A percentile compares a stretch with the other conserved stretches of the same genome.
These are phyloP conservation scores for Scaptomyza reducta DNA, from an alignment of 2,888 invertebrate species.

Conservation along the genomic window DNA sequence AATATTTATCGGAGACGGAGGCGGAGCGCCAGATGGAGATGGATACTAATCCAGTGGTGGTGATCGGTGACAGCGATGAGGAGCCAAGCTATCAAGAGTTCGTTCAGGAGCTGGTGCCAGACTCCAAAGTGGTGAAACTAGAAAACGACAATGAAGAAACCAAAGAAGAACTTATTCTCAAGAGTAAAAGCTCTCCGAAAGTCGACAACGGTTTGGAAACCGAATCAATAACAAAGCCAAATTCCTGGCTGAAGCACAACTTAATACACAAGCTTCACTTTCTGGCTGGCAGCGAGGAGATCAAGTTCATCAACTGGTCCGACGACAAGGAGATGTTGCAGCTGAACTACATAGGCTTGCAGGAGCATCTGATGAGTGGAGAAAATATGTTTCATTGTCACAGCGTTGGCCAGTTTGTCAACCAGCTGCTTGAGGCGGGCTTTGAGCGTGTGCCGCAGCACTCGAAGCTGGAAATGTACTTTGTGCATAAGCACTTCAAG, in stretches of 20 bases:
- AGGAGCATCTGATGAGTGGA: conserved; percentile 43
- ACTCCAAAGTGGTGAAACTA: not conserved
- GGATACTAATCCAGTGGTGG: not conserved
- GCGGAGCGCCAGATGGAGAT: not conserved
- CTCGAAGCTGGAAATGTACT: conserved; percentile 11
- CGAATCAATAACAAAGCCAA: not conserved
- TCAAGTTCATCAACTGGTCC: conserved; percentile 46
- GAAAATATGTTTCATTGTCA: conserved; percentile 34
- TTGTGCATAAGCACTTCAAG: conserved; percentile 28
- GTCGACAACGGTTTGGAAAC: not conserved
- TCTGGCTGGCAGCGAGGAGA: conserved; percentile 16
- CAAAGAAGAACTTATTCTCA: not conserved
- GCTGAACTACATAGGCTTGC: conserved; percentile 50
- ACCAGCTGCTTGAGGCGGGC: conserved; percentile 19
- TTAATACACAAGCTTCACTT: conserved; percentile 53
- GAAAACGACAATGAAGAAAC: not conserved
- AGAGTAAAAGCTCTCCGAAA: not conserved
- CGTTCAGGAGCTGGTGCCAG: not conserved
- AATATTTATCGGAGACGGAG: not conserved
- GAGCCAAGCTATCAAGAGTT: not conserved
- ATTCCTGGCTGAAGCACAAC: not conserved
- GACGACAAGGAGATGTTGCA: conserved; percentile 29
- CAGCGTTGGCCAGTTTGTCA: conserved; percentile 29
- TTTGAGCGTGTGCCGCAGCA: conserved; percentile 26
- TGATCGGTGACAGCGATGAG: not conserved